A percentile compares a stretch with the other conserved stretches of the same genome.
Conservation (phyloP, 2,113 vertebrate genomes). For the Pelusios castaneus region DNA sequence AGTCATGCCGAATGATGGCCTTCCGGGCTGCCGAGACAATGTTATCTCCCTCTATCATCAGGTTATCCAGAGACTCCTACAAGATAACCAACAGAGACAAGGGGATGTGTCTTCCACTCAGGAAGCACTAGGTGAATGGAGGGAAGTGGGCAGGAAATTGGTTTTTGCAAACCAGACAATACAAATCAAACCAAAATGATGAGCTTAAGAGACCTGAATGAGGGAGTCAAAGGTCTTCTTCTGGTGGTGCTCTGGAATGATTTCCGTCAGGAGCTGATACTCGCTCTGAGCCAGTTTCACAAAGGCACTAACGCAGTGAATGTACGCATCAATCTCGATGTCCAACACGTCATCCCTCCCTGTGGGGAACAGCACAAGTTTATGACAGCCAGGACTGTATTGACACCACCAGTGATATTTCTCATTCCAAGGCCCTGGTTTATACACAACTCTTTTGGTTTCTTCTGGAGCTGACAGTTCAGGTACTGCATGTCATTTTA, state of each 20-base stretch:
- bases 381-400: not conserved
- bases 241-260: slow-evolving; percentile 98
- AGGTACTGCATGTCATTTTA: not conserved
- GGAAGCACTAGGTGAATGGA: not conserved
- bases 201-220: slow-evolving; percentile 86
- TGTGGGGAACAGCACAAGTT: slow-evolving; percentile 66
- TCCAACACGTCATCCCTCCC: slow-evolving; percentile 95
- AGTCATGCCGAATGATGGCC: slow-evolving; percentile 93
- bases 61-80: slow-evolving; percentile 93
- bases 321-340: slow-evolving; percentile 95
- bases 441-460: not conserved
- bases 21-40: slow-evolving; percentile 92
- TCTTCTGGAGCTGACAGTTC: not conserved
- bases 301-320: slow-evolving; percentile 96
- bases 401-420: not conserved
- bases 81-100: not conserved
- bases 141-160: not conserved
- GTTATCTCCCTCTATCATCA: slow-evolving; percentile 96
- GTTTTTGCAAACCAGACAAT: not conserved
- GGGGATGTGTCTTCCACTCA: not conserved
- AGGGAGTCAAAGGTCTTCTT: slow-evolving; percentile 99
- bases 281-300: slow-evolving; percentile 97
- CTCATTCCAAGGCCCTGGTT: not conserved
- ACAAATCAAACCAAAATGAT: not conserved
- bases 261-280: slow-evolving; percentile 87